Conservation (phyloP, 1,140 invertebrate species). For the Cotesia chilonis region DNA sequence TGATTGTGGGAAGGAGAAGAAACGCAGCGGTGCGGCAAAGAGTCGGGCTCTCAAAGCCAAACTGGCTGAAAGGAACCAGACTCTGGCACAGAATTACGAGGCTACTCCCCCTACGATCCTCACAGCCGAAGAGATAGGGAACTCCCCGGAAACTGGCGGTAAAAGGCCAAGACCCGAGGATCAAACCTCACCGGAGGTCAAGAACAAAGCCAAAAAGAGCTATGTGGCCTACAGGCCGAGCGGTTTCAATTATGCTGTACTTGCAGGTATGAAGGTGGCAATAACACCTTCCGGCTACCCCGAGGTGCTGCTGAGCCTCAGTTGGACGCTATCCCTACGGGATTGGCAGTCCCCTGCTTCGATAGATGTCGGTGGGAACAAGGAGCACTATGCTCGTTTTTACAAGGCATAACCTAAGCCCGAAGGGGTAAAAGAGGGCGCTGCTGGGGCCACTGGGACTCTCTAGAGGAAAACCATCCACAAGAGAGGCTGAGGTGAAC, state of each 20-base stretch:
- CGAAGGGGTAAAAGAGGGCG: neutral
- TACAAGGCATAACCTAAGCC: neutral
- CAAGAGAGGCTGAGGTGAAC: too few species aligned
- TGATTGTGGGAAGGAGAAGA: neutral
- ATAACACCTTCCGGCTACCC: neutral
- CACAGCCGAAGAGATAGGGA: neutral
- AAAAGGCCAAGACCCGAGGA: too few species aligned
- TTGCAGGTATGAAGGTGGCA: neutral
- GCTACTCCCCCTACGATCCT: neutral
- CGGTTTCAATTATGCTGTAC: neutral
- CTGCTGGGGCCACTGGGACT: too few species aligned
- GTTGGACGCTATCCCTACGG: too few species aligned
- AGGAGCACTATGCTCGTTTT: neutral
- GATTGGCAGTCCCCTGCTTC: neutral
- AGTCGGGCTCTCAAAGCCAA: neutral
- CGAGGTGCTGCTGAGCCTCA: neutral
- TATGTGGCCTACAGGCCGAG: neutral
- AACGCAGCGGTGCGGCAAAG: neutral
- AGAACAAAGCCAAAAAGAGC: neutral
- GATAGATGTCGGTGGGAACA: neutral
- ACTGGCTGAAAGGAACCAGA: neutral
- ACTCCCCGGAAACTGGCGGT: too few species aligned
- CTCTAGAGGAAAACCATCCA: too few species aligned
- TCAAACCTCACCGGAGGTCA: neutral
- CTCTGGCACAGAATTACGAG: neutral